Evolutionary conservation across 2,797 vertebrate species (phyloP).

Genomic region (Chromobotia macracanthus): DNA sequence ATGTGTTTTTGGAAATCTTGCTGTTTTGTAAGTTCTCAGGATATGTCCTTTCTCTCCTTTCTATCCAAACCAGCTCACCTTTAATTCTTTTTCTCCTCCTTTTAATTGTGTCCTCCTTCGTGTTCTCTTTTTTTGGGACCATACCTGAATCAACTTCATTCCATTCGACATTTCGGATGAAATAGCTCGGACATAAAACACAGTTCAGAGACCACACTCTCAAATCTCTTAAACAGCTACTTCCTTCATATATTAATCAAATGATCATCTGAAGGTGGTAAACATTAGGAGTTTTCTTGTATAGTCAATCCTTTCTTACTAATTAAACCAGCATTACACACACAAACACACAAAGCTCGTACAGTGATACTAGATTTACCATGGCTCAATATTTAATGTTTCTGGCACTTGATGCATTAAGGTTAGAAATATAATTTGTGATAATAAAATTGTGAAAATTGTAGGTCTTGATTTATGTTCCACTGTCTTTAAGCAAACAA

Average conservation of each 20-base stretch:
- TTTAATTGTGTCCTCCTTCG: not conserved
- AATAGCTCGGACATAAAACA: not conserved
- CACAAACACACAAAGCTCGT: constrained; percentile 28
- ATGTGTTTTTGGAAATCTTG: constrained; percentile 25
- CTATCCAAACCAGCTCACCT: constrained; percentile 48
- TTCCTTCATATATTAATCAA: constrained; percentile 15
- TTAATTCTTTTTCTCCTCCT: not conserved
- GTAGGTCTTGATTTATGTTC: constrained; percentile 1
- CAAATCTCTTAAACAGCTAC: constrained; percentile 9
- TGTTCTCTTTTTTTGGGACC: constrained; percentile 45
- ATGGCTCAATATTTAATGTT: not conserved
- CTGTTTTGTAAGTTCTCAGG: constrained; percentile 53
- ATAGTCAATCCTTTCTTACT: constrained; percentile 9
- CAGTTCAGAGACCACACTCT: constrained; percentile 32
- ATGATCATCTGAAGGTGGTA: not conserved
- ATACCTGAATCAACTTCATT: constrained; percentile 42
- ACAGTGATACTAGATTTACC: constrained; percentile 44
- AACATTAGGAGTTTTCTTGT: constrained; percentile 16
- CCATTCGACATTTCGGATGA: not conserved
- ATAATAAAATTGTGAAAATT: too few relatives aligned
- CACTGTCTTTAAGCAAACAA: constrained; percentile 3
- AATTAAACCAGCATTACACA: constrained; percentile 51
- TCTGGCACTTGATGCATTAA: constrained; percentile 34
- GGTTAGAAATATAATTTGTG: not conserved
- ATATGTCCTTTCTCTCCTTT: constrained; percentile 28